Evolutionary conservation across 1,140 invertebrate species (phyloP).

Genomic region (Sminthurides bifidus): DNA sequence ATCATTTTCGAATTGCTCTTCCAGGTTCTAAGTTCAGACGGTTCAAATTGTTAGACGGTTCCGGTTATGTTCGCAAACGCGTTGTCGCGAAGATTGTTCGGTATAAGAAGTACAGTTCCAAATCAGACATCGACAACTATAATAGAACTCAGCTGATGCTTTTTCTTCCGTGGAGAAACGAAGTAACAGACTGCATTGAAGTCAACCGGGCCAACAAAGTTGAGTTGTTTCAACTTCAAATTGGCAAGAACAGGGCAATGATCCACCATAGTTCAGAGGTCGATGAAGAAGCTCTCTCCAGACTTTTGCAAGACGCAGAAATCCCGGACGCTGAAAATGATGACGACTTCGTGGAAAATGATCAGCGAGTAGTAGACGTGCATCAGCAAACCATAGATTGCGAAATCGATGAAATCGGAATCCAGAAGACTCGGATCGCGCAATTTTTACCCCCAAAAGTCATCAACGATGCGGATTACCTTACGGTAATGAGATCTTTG

Average conservation of each 20-base stretch:
- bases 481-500: neutral
- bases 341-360: conserved; percentile 1
- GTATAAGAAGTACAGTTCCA: neutral
- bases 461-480: neutral
- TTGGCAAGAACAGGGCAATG: neutral
- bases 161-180: conserved; percentile 8
- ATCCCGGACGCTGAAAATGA: neutral
- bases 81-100: neutral
- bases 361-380: neutral
- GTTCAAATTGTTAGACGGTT: too few species aligned
- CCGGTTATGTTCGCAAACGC: too few species aligned
- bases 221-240: neutral
- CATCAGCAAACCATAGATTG: neutral
- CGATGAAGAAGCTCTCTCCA: neutral
- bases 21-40: too few species aligned
- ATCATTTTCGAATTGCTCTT: neutral
- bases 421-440: too few species aligned
- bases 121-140: conserved; percentile 3
- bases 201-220: neutral
- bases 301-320: neutral
- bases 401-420: neutral
- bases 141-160: conserved; percentile 8
- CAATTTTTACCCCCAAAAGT: conserved; percentile 7
- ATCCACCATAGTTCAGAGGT: neutral
- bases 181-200: neutral